Conservation (phyloP, 2,888 invertebrate species). For the Tiphia femorata region DNA sequence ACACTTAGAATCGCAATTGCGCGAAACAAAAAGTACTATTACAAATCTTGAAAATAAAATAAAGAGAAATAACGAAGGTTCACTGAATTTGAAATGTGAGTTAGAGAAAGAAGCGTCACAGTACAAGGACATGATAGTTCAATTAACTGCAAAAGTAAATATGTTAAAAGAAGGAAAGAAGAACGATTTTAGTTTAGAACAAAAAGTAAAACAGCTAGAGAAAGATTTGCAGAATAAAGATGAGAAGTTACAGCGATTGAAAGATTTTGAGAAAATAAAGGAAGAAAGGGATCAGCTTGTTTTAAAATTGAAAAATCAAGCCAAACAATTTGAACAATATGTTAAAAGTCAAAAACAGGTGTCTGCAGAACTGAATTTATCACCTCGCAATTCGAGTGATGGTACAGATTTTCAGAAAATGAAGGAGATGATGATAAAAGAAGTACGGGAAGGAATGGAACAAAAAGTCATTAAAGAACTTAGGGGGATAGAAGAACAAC, state of each 20-base stretch:
- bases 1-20: conserved; percentile 70
- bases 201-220: conserved; percentile 55
- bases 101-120: conserved; percentile 51
- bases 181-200: conserved; percentile 40
- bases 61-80: conserved; percentile 34
- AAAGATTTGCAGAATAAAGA: conserved; percentile 53
- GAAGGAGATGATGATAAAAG: conserved; percentile 72
- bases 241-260: conserved; percentile 42
- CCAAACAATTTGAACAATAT: conserved; percentile 76
- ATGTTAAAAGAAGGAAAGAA: conserved; percentile 43
- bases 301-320: conserved; percentile 74
- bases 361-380: conserved; percentile 57
- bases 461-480: conserved; percentile 76
- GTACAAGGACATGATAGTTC: conserved; percentile 50
- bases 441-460: conserved; percentile 78
- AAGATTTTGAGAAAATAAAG: conserved; percentile 62
- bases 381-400: conserved; percentile 50
- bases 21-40: conserved; percentile 59
- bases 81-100: conserved; percentile 34
- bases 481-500: conserved; percentile 73
- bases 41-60: conserved; percentile 62
- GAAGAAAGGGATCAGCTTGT: conserved; percentile 75
- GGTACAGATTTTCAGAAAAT: conserved; percentile 67
- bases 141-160: conserved; percentile 42
- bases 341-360: conserved; percentile 72